phyloP scores from a whole-genome alignment of 2,113 vertebrate genomes.

The Herpailurus yagouaroundi region DNA sequence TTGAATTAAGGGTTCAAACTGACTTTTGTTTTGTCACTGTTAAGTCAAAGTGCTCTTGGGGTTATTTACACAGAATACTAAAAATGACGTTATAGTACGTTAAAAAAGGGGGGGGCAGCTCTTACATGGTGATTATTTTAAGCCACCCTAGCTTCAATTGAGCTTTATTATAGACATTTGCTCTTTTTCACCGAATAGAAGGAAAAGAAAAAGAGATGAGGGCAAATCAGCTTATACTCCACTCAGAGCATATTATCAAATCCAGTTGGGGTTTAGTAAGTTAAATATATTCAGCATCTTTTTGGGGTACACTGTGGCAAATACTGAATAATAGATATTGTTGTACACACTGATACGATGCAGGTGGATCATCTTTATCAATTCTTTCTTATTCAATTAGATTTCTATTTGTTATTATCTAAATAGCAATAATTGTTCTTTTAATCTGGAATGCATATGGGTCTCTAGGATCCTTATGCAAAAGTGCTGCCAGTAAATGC shows the following conservation, averaged over 20 bases:
- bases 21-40: slow-evolving; percentile 57
- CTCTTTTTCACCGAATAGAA: slow-evolving; percentile 8
- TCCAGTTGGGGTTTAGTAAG: slow-evolving; percentile 27
- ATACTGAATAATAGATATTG: background rate
- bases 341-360: slow-evolving; percentile 24
- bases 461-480: background rate
- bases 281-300: slow-evolving; percentile 45
- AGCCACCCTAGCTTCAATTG: background rate
- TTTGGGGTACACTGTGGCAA: slow-evolving; percentile 60
- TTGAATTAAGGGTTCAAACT: slow-evolving; percentile 60
- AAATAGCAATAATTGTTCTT: slow-evolving; percentile 58
- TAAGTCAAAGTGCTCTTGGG: slow-evolving; percentile 49
- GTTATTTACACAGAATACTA: slow-evolving; percentile 70
- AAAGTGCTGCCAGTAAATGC: background rate
- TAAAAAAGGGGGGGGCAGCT: background rate
- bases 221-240: slow-evolving; percentile 65
- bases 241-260: slow-evolving; percentile 55
- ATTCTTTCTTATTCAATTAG: slow-evolving; percentile 63
- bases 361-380: slow-evolving; percentile 72
- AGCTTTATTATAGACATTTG: slow-evolving; percentile 60
- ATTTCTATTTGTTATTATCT: slow-evolving; percentile 1
- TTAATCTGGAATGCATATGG: slow-evolving; percentile 52
- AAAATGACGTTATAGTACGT: slow-evolving; percentile 28
- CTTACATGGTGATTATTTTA: slow-evolving; percentile 41
- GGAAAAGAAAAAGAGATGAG: slow-evolving; percentile 39